Base-by-base conservation (phyloP, 30 jellyfish, hydroid and myxozoan species). In the Aurelia sp. region DNA sequence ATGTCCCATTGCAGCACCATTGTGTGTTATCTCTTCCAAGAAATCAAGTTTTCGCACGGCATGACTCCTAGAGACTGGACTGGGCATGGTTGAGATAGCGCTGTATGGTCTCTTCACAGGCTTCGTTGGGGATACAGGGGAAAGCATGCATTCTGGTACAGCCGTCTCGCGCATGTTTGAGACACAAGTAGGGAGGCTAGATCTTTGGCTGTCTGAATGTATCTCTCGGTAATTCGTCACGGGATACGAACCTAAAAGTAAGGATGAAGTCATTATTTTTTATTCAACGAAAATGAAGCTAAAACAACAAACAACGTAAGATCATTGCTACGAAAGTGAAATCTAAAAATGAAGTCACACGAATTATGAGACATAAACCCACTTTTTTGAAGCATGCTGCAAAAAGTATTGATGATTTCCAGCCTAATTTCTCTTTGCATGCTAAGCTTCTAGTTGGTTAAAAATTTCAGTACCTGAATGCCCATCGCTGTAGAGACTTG, bases 121-220 rank as follows among this genome's bases (percentile, higher is more conserved):
- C 81, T 86, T 86, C 23, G 96, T 60, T 23, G 96, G 96, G 3
- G 96, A 86, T 6, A 86, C 73, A 8, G 96, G 96, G 64, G 90
- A 76, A 9, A 86, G 86, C 86, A 86, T 86, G 81, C 96, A 86
- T 19, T 86, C 96, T 67, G 96, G 96, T 15, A 78, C 88, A 27
- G 47, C 85, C 30, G 90, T 69, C 72, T 66, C 83, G 19, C 83
- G 78, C 83, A 81, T 68, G 66, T 62, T 81, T 50, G 90, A 52
- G 61, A 81, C 19, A 37, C 82, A 69, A 18, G 84, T 33, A 31
- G 53, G 90, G 11, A 81, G 60, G 17, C 59, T 52, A 35, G 71
- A 47, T 27, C 79, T 40, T 3, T 73, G 61, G 31, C 22, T 81
- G 62, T 70, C 90, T 22, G 68, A 37, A 10, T 62, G 76, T 18